Base-by-base conservation (phyloP, 2,888 invertebrate genomes). In the Megaustenia siamemsis region DNA sequence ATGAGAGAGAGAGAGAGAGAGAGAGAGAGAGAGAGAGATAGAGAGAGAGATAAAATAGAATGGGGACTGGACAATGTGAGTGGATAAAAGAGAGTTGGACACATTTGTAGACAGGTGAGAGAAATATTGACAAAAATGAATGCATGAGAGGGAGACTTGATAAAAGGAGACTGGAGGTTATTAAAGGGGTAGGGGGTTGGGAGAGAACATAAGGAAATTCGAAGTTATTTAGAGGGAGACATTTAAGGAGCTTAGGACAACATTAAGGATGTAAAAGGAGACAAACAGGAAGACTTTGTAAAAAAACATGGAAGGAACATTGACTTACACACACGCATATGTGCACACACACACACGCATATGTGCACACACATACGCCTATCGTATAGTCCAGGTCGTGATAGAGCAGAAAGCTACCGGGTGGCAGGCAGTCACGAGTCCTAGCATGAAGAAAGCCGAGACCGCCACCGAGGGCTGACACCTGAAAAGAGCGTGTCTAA, bases 331-430 rank as follows among this genome's bases (percentile, higher is more conserved):
- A 69, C 49, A 79, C 69, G 49, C 79, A 56, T 78, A 38, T 79
- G 53, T 79, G 45, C 79, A 79, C 38, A 69, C 56, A 69, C 79
- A 69, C 56, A 79, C 56, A 24, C 69, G 79, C 38, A 71, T 78
- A 78, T 63, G 68, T 32, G 56, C 35, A 63, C 32, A 45, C 24
- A 24, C 35, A 73, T 71, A 45, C 53, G n/a, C n/a, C n/a, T n/a
- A n/a, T 73, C 53, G 49, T 73, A 73, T 28, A 82, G 28, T 73
- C 71, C 53, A 43, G 68, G 28, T 38, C 40, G 43, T 68, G 68
- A 69, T 68, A 38, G 69, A 43, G 71, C 49, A 82, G 60, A 32
- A 38, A 53, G 35, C 35, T 73, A 53, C 53, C n/a, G 53, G 43
- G 43, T 76, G 56, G 69, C 43, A 21, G 43, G 28, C 12, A 12